Evolutionary conservation across 1,140 invertebrate species (phyloP), one percentile per base, ranked within the genome.

Genomic region (Penaeus vannamei): DNA sequence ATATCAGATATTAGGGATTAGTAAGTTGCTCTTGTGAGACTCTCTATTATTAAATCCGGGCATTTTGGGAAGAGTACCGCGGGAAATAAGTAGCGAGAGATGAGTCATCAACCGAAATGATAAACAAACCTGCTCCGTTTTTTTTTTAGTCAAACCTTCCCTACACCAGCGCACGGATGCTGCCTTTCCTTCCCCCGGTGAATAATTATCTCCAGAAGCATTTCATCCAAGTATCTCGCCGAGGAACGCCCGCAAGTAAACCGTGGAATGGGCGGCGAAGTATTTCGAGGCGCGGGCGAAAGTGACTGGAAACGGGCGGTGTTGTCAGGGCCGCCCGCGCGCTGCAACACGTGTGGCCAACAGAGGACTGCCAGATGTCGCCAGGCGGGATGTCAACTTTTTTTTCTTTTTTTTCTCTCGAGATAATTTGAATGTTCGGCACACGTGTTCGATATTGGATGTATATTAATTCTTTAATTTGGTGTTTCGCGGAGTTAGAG

Each of bases 261-360:
- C 3, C 0, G 46, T 53, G 46, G 3, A 12, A 53, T 53, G 8
- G 46, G 46, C 46, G 46, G 46, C 46, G 46, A 53, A 53, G 46
- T 8, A 53, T 53, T 53, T 53, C 14, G 61, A 22, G 23, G 29
- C 19, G 10, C 61, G 60, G 26, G 42, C 82, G 82, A 84, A 84
- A 69, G 20, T 20, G n/a, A 14, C 32, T 69, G 82, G 62, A 17
- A 66, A 7, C 46, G 66, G 19, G 19, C 32, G 32, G 23, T 46
- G 26, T 5, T 12, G 60, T 66, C 29, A 72, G 10, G 19, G 29
- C 69, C 32, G 82, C n/a, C n/a, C 23, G 26, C n/a, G 81, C 29
- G 82, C 36, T 62, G 82, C 82, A 84, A 69, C 82, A 84, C 62
- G 82, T 84, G 82, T 84, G 82, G 61, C 82, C 62, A 84, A 84